Evolutionary conservation across 30 jellyfish, hydroid and myxozoan species (phyloP).

Genomic region (Phacellophora camtschatica): DNA sequence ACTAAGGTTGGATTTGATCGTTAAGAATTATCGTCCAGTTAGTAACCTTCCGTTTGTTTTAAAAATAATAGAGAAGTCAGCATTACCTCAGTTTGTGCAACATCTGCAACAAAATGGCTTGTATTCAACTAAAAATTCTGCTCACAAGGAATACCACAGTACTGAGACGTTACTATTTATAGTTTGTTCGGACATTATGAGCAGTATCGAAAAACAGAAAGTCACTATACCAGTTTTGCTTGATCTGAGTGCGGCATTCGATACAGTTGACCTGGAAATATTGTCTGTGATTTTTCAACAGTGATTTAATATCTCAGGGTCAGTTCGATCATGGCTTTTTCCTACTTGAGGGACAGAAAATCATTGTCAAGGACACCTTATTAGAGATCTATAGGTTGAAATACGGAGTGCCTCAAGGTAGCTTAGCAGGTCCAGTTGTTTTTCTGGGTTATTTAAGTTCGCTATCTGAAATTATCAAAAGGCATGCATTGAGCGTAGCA

Average conservation of each 20-base stretch:
- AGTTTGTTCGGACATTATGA: conserved; percentile 9
- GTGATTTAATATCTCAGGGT: neutral
- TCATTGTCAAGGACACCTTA: neutral
- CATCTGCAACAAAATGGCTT: conserved; percentile 11
- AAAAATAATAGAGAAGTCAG: conserved; percentile 6
- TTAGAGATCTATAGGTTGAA: neutral
- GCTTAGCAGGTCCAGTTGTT: neutral
- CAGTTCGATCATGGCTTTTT: neutral
- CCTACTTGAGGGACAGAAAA: neutral
- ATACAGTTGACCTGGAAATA: neutral
- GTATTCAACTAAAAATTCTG: conserved; percentile 13
- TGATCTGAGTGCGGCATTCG: no score
- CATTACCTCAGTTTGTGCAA: neutral
- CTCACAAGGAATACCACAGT: conserved; percentile 15
- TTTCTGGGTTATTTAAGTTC: neutral
- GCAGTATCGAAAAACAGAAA: neutral
- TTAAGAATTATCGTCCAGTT: neutral
- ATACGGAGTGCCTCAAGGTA: neutral
- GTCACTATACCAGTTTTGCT: neutral
- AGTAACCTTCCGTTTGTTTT: neutral
- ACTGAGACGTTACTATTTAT: conserved; percentile 4
- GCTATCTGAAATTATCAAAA: neutral
- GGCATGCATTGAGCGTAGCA: neutral
- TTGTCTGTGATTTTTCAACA: neutral
- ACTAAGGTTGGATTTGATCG: neutral